Base-by-base conservation (phyloP, 2,113 vertebrate species). In the Podarcis muralis region DNA sequence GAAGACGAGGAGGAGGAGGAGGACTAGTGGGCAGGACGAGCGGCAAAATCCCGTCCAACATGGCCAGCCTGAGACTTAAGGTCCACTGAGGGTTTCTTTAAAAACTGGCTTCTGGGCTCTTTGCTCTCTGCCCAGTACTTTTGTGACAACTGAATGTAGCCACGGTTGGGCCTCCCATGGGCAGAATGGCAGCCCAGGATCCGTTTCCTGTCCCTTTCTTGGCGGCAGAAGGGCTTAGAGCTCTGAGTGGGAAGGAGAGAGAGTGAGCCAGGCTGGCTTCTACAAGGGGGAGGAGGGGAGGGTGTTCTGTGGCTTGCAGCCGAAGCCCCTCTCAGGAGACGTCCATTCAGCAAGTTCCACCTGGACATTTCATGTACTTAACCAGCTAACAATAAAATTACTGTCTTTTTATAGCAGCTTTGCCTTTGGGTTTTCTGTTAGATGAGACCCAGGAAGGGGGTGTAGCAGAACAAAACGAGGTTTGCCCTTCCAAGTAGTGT, bases 121-220 rank as follows among this genome's bases (percentile, higher is more conserved):
- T 13, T 0, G 1, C 16, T 43, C 1, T 9, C 11, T 71, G 0
- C 0, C 75, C 11, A 1, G 32, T 0, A 0, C 27, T 86, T 23
- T 25, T 0, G 0, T 0, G 0, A 68, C 86, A 68, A 48, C 37
- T 2, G 43, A 3, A 20, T 25, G 84, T 15, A 35, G 0, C 0
- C 0, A 0, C 0, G 20, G 2, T 1, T 8, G 76, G 48, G 71
- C 0, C 3, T 74, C 22, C 1, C 1, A 53, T 6, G 0, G 22
- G 13, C 43, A 71, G 20, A 35, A 35, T 2, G 37, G 78, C 43
- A 5, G 20, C 6, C 32, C 23, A 23, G 57, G 20, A 22, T 25
- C 30, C 7, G 11, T 5, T 6, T 48, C 7, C 5, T 11, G 15
- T 8, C 35, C 23, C 25, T 20, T 23, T 11, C 48, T 53, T 11